Percentiles rank a stretch among this genome's conserved stretches.
Conservation (phyloP, 2,888 invertebrate species). For the Meghimatium bilineatum region DNA sequence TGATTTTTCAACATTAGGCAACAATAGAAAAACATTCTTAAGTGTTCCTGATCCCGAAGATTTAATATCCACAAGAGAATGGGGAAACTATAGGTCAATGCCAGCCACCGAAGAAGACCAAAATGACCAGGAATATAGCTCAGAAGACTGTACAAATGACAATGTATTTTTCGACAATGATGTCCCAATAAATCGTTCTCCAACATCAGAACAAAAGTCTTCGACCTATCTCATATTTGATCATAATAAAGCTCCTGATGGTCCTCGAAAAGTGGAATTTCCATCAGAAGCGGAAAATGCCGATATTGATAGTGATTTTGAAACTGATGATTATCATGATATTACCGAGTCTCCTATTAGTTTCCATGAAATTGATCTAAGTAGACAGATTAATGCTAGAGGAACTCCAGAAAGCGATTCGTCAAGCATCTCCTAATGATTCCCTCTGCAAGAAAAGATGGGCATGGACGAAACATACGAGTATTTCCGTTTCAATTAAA, state of each 20-base stretch:
- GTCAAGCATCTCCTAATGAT: background rate
- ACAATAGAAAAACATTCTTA: background rate
- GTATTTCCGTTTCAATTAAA: too few species aligned
- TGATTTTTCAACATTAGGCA: background rate
- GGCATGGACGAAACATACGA: too few species aligned
- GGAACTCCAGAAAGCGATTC: constrained; percentile 37
- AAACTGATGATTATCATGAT: constrained; percentile 10
- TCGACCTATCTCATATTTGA: too few species aligned
- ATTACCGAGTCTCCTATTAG: constrained; percentile 17
- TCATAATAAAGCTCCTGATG: background rate
- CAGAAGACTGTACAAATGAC: background rate
- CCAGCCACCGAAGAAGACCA: background rate
- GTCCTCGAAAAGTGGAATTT: constrained; percentile 26
- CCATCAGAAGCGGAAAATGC: background rate
- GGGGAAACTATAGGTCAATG: constrained; percentile 10
- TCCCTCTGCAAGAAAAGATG: too few species aligned
- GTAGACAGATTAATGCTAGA: constrained; percentile 30
- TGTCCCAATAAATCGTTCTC: background rate
- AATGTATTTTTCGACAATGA: background rate
- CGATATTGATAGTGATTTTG: background rate
- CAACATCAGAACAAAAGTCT: background rate
- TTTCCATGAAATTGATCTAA: constrained; percentile 36
- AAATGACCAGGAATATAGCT: background rate
- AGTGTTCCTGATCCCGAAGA: constrained; percentile 30
- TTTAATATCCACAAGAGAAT: constrained; percentile 24